Base-by-base conservation (phyloP, 2,797 vertebrate genomes). In the Cetoscarus ocellatus region DNA sequence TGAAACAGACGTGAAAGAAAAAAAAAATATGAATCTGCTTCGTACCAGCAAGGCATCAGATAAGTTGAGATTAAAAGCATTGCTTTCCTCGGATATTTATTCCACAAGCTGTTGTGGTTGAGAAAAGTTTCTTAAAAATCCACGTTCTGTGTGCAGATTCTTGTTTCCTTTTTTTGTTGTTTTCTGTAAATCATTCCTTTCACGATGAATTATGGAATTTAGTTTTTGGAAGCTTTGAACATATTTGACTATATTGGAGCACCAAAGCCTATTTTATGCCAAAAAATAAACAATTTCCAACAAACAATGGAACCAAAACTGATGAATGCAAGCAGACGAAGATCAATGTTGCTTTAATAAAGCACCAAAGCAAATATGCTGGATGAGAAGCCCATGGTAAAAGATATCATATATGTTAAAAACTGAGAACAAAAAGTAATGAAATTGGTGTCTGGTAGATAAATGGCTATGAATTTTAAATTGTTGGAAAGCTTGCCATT, bases 1-100 rank as follows among this genome's bases (percentile, higher is more conserved):
- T 73, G 67, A 74, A 75, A 54, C 69, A 68, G 60, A 64, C 70
- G 39, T 75, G 54, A 7, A 56, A 13, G 61, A 45, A 69, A 48
- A 69, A 51, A 65, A 35, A 55, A 52, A 49, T 10, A 49, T 49
- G 48, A 49, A 75, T 44, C 66, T 61, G 27, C 38, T 56, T 44
- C 11, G 3, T 40, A 44, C 71, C 59, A 72, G 44, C 7, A 15
- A 9, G 13, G 10, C 66, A 61, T 77, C 53, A 77, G 51, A 61
- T 49, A 35, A 74, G 61, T 77, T 0, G 4, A 65, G 42, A 68
- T 27, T 27, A 63, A 62, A 44, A 49, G n/a, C 39, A 19, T 53
- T 53, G 44, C 27, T 51, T 54, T 61, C 27, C 1, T 2, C 34
- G 8, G 27, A 27, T 27, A 17, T 35, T 45, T 52, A 39, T 5